These are phyloP conservation scores for Glaucomys volans DNA, from an alignment of 2,113 vertebrate genomes.

Conservation along the genomic window DNA sequence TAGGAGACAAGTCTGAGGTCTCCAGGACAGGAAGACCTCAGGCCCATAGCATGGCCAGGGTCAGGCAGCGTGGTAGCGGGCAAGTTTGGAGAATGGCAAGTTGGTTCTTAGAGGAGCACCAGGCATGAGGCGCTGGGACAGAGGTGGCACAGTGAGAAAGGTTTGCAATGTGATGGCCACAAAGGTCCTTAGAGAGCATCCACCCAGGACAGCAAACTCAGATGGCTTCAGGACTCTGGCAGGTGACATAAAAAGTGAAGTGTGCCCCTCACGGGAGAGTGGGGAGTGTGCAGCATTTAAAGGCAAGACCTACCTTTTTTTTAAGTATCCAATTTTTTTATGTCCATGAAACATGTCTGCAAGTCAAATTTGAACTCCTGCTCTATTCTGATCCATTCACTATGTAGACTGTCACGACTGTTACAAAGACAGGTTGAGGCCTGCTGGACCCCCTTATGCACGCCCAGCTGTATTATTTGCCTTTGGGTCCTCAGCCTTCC, in stretches of 20 bases:
- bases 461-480: background rate
- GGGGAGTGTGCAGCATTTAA: background rate
- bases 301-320: background rate
- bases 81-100: fast-evolving
- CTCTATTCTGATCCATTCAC: background rate
- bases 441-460: no score
- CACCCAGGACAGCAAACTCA: background rate
- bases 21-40: fast-evolving
- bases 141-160: background rate
- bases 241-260: background rate
- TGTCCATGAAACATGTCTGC: background rate
- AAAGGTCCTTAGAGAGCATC: background rate
- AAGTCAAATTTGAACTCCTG: background rate
- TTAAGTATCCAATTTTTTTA: background rate
- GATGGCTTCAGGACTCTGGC: background rate
- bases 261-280: fast-evolving
- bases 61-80: background rate
- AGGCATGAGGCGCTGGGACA: no score
- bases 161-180: background rate
- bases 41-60: background rate
- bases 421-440: background rate
- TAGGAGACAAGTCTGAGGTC: background rate
- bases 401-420: background rate
- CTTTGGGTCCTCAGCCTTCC: background rate
- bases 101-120: background rate